phyloP scores from a whole-genome alignment of 2,797 vertebrate genomes.

The Passerculus sandwichensis region DNA sequence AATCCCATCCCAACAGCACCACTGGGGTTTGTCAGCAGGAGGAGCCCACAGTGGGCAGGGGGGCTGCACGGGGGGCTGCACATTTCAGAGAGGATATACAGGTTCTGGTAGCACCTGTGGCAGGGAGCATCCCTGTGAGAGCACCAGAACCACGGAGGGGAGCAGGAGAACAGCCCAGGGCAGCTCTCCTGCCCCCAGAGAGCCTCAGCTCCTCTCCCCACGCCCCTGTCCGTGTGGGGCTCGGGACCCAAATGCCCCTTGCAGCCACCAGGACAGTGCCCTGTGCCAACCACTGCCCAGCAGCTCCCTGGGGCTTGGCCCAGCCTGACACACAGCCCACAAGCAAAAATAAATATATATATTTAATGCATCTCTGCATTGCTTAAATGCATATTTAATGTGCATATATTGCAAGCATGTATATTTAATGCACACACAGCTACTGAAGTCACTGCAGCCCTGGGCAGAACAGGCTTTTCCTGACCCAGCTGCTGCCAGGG shows the following conservation, averaged over 20 bases:
- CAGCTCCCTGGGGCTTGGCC: background rate
- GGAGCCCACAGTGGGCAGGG: rapidly evolving
- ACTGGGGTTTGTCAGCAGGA: background rate
- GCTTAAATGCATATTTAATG: constrained; percentile 26
- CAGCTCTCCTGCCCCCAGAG: background rate
- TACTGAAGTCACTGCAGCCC: background rate
- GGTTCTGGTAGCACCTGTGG: background rate
- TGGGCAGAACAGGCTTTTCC: background rate
- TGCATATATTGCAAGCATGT: background rate
- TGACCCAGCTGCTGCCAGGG: background rate
- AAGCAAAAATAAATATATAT: background rate
- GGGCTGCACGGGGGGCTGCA: background rate
- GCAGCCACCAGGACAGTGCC: rapidly evolving
- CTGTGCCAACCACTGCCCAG: background rate
- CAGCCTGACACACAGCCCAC: background rate
- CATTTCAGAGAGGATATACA: rapidly evolving
- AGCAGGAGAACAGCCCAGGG: background rate
- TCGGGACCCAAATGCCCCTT: background rate
- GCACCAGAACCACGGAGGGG: rapidly evolving
- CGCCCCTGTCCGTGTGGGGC: rapidly evolving
- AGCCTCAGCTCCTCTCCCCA: background rate
- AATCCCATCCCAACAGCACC: background rate
- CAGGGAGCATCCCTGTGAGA: rapidly evolving
- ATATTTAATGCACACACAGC: background rate
- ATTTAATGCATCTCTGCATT: background rate